phyloP scores from a whole-genome alignment of 1,140 invertebrate genomes.

The Rhagoletis pomonella region DNA sequence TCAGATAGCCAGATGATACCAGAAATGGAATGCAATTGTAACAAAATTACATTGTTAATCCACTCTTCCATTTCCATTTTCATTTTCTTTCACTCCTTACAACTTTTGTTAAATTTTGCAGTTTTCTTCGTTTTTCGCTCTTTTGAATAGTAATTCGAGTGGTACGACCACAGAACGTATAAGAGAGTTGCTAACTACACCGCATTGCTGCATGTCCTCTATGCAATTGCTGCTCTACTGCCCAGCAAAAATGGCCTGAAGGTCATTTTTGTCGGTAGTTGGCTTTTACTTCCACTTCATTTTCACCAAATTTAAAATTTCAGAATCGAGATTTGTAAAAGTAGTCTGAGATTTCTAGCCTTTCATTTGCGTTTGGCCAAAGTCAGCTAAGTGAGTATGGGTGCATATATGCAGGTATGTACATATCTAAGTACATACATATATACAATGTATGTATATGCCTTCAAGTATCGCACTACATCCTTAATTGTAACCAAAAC shows the following conservation, averaged over 20 bases:
- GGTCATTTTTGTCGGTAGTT: neutral
- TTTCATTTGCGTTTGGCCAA: neutral
- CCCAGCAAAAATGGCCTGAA: neutral
- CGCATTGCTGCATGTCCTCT: neutral
- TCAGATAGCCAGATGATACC: neutral
- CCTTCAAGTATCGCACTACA: too few relatives aligned
- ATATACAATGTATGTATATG: too few relatives aligned
- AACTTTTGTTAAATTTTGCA: slow-evolving; percentile 11
- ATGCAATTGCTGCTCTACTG: neutral
- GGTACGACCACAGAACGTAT: slow-evolving; percentile 15
- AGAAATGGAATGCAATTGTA: slow-evolving; percentile 3
- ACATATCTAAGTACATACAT: too few relatives aligned
- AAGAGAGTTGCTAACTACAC: neutral
- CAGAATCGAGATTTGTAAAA: neutral
- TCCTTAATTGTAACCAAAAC: too few relatives aligned
- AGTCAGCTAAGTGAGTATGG: neutral
- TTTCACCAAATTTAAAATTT: neutral
- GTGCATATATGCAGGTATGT: neutral
- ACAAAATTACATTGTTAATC: slow-evolving; percentile 35
- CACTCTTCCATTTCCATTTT: slow-evolving; percentile 11
- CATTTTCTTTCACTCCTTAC: neutral
- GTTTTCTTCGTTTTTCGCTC: neutral
- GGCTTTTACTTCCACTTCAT: neutral
- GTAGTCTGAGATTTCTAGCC: neutral
- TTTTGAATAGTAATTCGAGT: slow-evolving; percentile 21